Evolutionary conservation across 2,888 invertebrate species (phyloP), one percentile per base, ranked within the genome.

Genomic region (Adineta ricciae): DNA sequence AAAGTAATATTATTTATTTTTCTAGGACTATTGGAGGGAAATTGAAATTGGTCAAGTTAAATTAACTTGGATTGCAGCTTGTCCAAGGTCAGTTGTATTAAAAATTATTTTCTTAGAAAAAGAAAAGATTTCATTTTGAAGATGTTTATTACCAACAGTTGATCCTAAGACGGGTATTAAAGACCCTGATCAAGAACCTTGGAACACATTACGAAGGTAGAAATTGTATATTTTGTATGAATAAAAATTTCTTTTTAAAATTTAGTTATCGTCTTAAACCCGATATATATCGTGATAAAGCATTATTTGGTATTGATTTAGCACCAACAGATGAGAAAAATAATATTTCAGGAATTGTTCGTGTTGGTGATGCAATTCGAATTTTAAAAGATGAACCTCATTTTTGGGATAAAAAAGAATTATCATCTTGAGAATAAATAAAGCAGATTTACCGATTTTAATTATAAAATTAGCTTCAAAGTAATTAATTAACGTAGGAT

Each of bases 251-350:
- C 19, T 52, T 1, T 21, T 16, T 7, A 27, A 27, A 8, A 64
- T 64, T 64, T 32, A 64, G 64, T 64, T 64, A 64, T 64, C 64
- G 64, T 64, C 64, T 64, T 32, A 64, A 64, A 64, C 64, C 64
- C 27, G 7, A 64, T 1, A 1, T 19, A 32, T 64, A 64, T 27
- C 7, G 64, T 9, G 32, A 3, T 2, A 32, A 64, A 1, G 1
- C 64, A 2, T 32, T 32, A 32, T 64, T 64, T 27, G 64, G 64
- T 14, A 64, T 64, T 32, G 2, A 64, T 64, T 27, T 64, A 19
- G 64, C 64, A 2, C 64, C 64, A 14, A 52, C 52, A 9, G 27
- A 64, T 4, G 32, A 27, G 27, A 32, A 32, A 8, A 32, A 14
- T 4, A 27, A 5, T 14, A 32, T 1, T 21, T 4, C 1, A 4